Evolutionary conservation across 2,888 invertebrate genomes (phyloP).

Genomic region (Melanotus villosus): DNA sequence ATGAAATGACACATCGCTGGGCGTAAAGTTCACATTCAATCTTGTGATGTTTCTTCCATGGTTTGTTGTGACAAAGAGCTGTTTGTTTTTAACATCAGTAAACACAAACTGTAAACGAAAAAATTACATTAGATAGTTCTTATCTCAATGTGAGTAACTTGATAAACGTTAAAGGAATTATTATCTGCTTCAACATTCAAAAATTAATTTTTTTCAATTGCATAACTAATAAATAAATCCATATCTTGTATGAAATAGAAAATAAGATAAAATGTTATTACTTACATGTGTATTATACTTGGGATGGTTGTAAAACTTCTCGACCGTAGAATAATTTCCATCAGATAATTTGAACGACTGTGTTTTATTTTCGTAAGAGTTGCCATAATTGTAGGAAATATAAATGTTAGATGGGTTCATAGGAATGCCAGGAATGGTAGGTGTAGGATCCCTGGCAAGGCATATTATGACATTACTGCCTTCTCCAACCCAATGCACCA

Average conservation of each 20-base stretch:
- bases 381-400: slow-evolving; percentile 91
- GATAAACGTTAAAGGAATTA: too few relatives aligned
- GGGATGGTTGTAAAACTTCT: slow-evolving; percentile 89
- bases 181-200: too few relatives aligned
- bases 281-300: slow-evolving; percentile 85
- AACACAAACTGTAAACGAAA: slow-evolving; percentile 83
- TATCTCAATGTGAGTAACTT: neutral
- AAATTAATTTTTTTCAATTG: too few relatives aligned
- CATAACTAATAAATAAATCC: too few relatives aligned
- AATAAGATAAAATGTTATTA: too few relatives aligned
- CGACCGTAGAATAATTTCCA: slow-evolving; percentile 77
- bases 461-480: slow-evolving; percentile 90
- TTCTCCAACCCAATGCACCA: slow-evolving; percentile 95
- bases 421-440: slow-evolving; percentile 65
- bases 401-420: slow-evolving; percentile 80
- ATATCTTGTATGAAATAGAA: too few relatives aligned
- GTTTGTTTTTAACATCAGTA: slow-evolving; percentile 83
- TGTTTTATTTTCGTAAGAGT: slow-evolving; percentile 82
- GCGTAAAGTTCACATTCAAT: slow-evolving; percentile 79
- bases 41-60: slow-evolving; percentile 79
- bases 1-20: slow-evolving; percentile 84
- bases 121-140: slow-evolving; percentile 24
- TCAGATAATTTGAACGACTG: slow-evolving; percentile 75
- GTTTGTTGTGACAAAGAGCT: slow-evolving; percentile 83
- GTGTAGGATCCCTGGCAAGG: slow-evolving; percentile 81